These are phyloP conservation scores for Stegana nigrithorax DNA, from an alignment of 2,888 invertebrate genomes.

Conservation along the genomic window DNA sequence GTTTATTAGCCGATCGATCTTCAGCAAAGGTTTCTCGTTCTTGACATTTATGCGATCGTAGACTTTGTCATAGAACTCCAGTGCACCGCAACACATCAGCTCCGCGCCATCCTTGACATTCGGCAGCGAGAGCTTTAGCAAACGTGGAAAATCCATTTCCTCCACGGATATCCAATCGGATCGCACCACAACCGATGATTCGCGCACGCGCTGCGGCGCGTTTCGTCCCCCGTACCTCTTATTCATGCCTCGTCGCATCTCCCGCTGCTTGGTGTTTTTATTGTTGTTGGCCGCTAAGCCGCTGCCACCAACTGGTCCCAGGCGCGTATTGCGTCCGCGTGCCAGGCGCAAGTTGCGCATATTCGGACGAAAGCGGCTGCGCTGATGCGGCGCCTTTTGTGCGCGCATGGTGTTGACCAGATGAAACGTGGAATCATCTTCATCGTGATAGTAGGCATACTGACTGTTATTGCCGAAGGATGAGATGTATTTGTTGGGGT, in stretches of 20 bases:
- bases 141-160: conserved; percentile 98
- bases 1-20: conserved; percentile 97
- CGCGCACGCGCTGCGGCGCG: conserved; percentile 91
- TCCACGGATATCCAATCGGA: conserved; percentile 97
- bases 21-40: conserved; percentile 90
- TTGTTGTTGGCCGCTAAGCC: conserved; percentile 74
- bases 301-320: background rate
- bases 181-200: conserved; percentile 96
- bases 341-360: conserved; percentile 72
- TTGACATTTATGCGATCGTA: conserved; percentile 98
- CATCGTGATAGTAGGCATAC: conserved; percentile 98
- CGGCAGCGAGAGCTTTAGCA: conserved; percentile 93
- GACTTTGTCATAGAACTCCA: conserved; percentile 97
- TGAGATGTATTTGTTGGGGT: conserved; percentile 91
- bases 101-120: conserved; percentile 89
- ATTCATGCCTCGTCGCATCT: conserved; percentile 78
- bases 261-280: conserved; percentile 83
- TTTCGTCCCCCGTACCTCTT: conserved; percentile 82
- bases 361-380: conserved; percentile 87
- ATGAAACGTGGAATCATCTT: conserved; percentile 98
- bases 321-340: background rate
- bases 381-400: conserved; percentile 91
- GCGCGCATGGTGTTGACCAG: conserved; percentile 94
- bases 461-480: conserved; percentile 95
- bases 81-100: conserved; percentile 87